Conservation (phyloP, 2,797 vertebrate genomes). For the Amphiprion clarkii region DNA sequence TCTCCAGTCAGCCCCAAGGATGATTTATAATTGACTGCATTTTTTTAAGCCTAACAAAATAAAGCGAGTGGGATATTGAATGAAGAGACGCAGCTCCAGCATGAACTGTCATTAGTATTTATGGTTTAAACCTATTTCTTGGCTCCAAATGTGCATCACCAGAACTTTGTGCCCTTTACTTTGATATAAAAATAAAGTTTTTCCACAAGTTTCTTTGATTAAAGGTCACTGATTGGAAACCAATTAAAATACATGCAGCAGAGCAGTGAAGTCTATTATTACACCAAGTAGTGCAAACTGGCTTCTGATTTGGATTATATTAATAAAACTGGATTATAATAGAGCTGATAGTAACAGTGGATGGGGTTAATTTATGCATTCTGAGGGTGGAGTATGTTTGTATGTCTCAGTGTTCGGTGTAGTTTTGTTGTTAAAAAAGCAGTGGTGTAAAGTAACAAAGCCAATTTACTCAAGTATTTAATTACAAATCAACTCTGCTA, state of each 20-base stretch:
- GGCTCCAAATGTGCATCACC: neutral
- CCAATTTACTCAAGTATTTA: too few relatives aligned
- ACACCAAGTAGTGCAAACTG: slow-evolving; percentile 14
- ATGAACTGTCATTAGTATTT: neutral
- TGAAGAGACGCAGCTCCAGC: neutral
- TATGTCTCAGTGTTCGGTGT: too few relatives aligned
- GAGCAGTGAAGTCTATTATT: slow-evolving; percentile 20
- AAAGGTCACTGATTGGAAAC: slow-evolving; percentile 27
- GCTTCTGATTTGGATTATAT: slow-evolving; percentile 11
- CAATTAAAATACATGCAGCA: slow-evolving; percentile 15
- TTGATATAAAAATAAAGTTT: slow-evolving; percentile 13
- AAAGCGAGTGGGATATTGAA: neutral
- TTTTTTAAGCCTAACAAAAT: slow-evolving; percentile 5
- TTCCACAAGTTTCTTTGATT: slow-evolving; percentile 22
- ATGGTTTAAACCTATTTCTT: slow-evolving; percentile 6
- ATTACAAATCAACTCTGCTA: too few relatives aligned
- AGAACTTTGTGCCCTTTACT: neutral
- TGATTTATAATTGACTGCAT: slow-evolving; percentile 10
- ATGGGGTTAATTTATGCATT: too few relatives aligned
- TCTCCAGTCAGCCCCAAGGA: slow-evolving; percentile 12
- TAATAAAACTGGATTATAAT: neutral
- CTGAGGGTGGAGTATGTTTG: too few relatives aligned
- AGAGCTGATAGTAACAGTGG: neutral
- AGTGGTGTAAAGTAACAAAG: too few relatives aligned
- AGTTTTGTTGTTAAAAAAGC: too few relatives aligned